Evolutionary conservation across 2,113 vertebrate genomes (phyloP), one percentile per base, ranked within the genome.

Genomic region (Crypturellus undulatus): DNA sequence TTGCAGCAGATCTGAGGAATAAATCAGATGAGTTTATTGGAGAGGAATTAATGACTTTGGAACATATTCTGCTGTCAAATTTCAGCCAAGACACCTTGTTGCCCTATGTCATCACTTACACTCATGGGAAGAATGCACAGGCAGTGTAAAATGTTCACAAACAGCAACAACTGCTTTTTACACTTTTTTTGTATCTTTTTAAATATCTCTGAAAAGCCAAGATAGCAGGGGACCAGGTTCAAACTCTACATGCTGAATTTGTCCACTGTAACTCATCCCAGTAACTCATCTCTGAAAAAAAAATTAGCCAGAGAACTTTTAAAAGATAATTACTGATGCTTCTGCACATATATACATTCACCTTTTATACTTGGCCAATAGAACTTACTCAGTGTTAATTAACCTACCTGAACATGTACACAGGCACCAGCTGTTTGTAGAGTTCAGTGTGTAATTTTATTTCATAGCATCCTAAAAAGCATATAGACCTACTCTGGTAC

Each of bases 1-100:
- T 94, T 78, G 88, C 82, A 69, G 42, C 8, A 92, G n/a, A 79
- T 79, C 82, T 92, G 51, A 86, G 47, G 85, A 86, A 90, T 83
- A 93, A 90, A 88, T 90, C 64, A 71, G 42, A 25, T 24, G 6
- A 68, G 34, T 86, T 83, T 80, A 83, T 38, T 49, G 45, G 47
- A 91, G 34, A 32, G 67, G 40, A 92, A 91, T 82, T 38, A 85
- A 62, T 52, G 60, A 56, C 45, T 92, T 92, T 10, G 78, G 47
- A 84, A 84, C 92, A 65, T 65, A 71, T 76, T 90, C 49, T 87
- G 6, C 51, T 52, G 30, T 32, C 62, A 75, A 69, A 15, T 58
- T 40, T 94, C 79, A 63, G 42, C 36, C 67, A 82, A 72, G 54
- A 43, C 36, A 79, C 26, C 43, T 80, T 91, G 43, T 28, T 63